Evolutionary conservation across 2,797 vertebrate species (phyloP), one percentile per base, ranked within the genome.

Genomic region (Ambastaia sidthimunki): DNA sequence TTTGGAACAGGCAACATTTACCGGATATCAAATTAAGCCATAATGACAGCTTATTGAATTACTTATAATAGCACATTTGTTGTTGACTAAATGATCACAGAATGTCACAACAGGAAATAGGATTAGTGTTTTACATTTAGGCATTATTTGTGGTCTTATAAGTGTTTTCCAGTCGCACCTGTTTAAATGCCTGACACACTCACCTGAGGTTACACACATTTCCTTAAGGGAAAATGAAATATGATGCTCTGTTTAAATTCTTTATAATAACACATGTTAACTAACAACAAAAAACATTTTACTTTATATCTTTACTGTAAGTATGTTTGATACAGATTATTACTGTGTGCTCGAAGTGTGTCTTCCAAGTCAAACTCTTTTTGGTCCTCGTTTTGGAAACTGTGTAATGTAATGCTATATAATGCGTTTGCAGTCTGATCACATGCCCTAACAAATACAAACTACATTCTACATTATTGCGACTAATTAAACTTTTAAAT

Each of bases 121-220:
- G 62, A n/a, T 18, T 7, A 3, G 28, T 10, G n/a, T 55, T 28
- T 2, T 28, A 28, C 28, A 25, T 55, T n/a, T 4, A 25, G 28
- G 13, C 37, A 1, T 44, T 28, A 69, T 48, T 57, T 25, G 37
- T 31, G 10, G 28, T 28, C 28, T 28, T 28, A 28, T 7, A 41
- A 13, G 55, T 16, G 12, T 55, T 67, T 28, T 63, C 3, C 18
- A 48, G 41, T 50, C 18, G 57, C 78, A 83, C 78, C 74, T 78
- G 70, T 55, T 69, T 12, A 31, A 12, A 52, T 72, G 34, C 63
- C 25, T 71, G 82, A 55, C 62, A 55, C 47, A 74, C 7, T 65
- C 60, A 62, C 34, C 28, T 15, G n/a, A 63, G 54, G 44, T 34
- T 65, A 18, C 54, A 60, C 25, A 60, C 59, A 60, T n/a, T 60